Evolutionary conservation across 1,140 invertebrate genomes (phyloP).

Genomic region (Dendroctonus valens): DNA sequence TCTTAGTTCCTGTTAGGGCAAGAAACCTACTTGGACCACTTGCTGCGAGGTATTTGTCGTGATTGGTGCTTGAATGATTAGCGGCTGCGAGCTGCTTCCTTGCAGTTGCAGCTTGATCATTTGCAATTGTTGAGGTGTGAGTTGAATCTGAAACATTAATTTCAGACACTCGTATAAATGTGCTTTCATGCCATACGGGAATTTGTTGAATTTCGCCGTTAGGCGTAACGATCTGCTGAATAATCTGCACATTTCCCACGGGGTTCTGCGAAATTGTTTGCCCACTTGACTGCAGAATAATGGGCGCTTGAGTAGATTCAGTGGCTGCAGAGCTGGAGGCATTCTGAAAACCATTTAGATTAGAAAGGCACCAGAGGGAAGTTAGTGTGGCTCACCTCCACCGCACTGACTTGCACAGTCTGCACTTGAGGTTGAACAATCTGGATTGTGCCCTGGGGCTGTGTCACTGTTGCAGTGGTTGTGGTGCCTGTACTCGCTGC

Average conservation of each 20-base stretch:
- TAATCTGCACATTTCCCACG: conserved; percentile 71
- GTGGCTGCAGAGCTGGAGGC: conserved; percentile 25
- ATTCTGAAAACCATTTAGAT: conserved; percentile 13
- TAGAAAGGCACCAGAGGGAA: conserved; percentile 1
- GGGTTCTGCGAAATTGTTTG: conserved; percentile 53
- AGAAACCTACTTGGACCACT: conserved; percentile 56
- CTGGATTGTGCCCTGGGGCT: conserved; percentile 59
- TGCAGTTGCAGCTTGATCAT: conserved; percentile 88
- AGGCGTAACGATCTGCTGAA: conserved; percentile 86
- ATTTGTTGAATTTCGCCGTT: conserved; percentile 90
- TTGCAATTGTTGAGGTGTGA: conserved; percentile 84
- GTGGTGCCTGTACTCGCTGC: conserved; percentile 51
- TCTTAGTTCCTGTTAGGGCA: not conserved
- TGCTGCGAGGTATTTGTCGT: conserved; percentile 53
- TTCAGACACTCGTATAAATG: too few species aligned
- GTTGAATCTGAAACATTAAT: conserved; percentile 67
- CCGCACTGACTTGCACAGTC: conserved; percentile 60
- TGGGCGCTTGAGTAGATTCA: conserved; percentile 47
- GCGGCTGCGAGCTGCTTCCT: conserved; percentile 68
- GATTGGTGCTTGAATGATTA: conserved; percentile 70
- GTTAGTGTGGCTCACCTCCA: conserved; percentile 53
- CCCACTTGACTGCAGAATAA: conserved; percentile 50
- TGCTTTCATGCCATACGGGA: conserved; percentile 62
- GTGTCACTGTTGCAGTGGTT: conserved; percentile 43
- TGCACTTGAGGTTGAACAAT: conserved; percentile 67